A percentile compares a stretch with the other conserved stretches of the same genome.
phyloP scores from a whole-genome alignment of 2,113 vertebrate species.

The Erinaceus europaeus region DNA sequence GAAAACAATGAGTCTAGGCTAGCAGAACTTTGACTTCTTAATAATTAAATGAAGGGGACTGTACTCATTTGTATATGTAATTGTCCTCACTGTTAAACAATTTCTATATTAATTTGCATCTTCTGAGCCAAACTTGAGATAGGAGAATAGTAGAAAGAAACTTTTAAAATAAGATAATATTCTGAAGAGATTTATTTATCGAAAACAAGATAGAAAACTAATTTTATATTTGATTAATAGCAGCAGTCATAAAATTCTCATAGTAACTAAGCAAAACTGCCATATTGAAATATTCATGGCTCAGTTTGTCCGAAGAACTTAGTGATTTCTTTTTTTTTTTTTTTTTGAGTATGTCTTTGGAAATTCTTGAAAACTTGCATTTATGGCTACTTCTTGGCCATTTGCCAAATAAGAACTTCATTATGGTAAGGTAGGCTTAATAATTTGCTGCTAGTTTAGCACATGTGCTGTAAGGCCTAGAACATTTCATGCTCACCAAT shows the following conservation, averaged over 20 bases:
- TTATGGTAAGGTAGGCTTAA: neutral
- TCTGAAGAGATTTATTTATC: slow-evolving; percentile 9
- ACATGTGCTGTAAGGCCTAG: neutral
- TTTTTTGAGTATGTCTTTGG: neutral
- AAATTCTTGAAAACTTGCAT: neutral
- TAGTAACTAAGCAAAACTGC: slow-evolving; percentile 23
- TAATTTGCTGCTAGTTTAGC: neutral
- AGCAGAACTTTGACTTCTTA: neutral
- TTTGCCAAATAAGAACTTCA: neutral
- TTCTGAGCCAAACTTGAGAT: slow-evolving; percentile 10
- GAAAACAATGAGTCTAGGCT: neutral
- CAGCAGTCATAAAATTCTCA: slow-evolving; percentile 62
- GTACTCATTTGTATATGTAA: neutral
- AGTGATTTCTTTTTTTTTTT: neutral
- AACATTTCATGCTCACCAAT: neutral
- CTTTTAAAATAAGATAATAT: neutral
- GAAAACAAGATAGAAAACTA: slow-evolving; percentile 11
- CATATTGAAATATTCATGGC: slow-evolving; percentile 25
- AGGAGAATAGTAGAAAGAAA: neutral
- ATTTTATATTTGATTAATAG: slow-evolving; percentile 61
- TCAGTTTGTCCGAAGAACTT: slow-evolving; percentile 22
- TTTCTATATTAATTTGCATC: neutral
- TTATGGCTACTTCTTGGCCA: neutral
- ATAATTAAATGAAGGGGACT: neutral
- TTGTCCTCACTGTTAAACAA: neutral